phyloP scores from a whole-genome alignment of 1,140 invertebrate species.

The Eurosta solidaginis region DNA sequence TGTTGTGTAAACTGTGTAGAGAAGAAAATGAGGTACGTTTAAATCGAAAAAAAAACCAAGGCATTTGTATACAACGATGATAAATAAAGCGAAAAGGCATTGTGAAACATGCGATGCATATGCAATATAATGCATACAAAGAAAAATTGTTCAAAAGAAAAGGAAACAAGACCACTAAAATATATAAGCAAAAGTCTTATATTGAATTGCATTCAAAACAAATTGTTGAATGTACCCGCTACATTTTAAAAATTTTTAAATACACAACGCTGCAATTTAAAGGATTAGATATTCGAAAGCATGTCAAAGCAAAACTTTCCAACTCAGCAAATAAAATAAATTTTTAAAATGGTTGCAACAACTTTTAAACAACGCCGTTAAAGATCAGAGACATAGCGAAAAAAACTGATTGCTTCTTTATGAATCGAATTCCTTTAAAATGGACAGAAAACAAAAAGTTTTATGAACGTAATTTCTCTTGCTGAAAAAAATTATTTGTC shows the following conservation, averaged over 20 bases:
- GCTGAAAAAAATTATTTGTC: no score
- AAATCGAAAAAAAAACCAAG: constrained; percentile 40
- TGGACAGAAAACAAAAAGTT: background rate
- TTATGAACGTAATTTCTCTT: background rate
- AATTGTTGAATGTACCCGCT: background rate
- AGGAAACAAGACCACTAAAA: background rate
- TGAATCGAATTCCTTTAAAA: background rate
- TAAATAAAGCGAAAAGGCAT: constrained; percentile 55
- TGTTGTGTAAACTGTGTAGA: constrained; percentile 57
- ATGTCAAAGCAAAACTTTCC: constrained; percentile 17
- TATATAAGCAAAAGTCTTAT: background rate
- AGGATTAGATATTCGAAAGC: background rate
- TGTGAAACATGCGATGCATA: constrained; percentile 57
- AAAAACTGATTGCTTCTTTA: background rate
- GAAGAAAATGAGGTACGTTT: constrained; percentile 59
- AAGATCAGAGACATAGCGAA: no score
- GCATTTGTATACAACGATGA: constrained; percentile 7
- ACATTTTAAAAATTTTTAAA: background rate
- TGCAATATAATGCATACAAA: constrained; percentile 41
- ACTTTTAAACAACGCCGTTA: background rate
- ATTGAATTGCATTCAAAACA: background rate
- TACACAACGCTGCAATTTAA: constrained; percentile 1
- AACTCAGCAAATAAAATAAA: background rate
- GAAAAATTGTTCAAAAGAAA: no score
- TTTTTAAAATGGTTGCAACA: background rate